These are phyloP conservation scores for Alauda arvensis DNA, from an alignment of 2,797 vertebrate genomes.

Conservation along the genomic window DNA sequence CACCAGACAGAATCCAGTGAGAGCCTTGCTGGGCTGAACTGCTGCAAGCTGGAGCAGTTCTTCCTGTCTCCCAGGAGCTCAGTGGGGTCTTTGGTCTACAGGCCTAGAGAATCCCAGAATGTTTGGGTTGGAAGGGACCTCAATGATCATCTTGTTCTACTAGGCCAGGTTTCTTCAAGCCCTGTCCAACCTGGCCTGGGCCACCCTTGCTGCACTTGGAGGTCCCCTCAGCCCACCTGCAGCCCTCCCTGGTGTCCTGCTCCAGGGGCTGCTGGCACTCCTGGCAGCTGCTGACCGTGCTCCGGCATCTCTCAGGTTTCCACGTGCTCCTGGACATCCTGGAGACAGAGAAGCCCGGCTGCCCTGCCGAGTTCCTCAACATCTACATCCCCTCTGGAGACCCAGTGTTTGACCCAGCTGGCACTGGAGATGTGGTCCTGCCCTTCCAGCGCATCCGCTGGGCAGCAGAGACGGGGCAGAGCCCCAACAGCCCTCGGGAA, in stretches of 20 bases:
- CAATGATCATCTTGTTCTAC: not conserved
- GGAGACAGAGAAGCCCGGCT: conserved; percentile 78
- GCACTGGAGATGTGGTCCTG: conserved; percentile 77
- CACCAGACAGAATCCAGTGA: fast-evolving
- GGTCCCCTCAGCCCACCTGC: not conserved
- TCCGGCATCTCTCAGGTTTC: conserved; percentile 80
- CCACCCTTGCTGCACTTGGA: not conserved
- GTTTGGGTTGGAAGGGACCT: not conserved
- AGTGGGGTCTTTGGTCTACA: not conserved
- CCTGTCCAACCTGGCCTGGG: not conserved
- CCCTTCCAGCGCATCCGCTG: conserved; percentile 87
- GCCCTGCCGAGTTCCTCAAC: conserved; percentile 92
- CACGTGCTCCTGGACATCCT: conserved; percentile 86
- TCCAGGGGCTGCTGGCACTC: not conserved
- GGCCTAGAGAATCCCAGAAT: not conserved
- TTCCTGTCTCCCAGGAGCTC: not conserved
- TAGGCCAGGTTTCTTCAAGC: not conserved
- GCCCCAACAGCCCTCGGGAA: conserved; percentile 88
- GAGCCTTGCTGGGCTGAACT: fast-evolving
- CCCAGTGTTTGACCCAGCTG: conserved; percentile 76
- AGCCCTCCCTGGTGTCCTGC: not conserved
- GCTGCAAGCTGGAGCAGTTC: not conserved
- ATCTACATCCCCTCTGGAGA: conserved; percentile 83
- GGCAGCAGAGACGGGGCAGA: conserved; percentile 83
- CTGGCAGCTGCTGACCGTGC: not conserved